phyloP scores from a whole-genome alignment of 2,113 vertebrate species.

The Sitta europaea region DNA sequence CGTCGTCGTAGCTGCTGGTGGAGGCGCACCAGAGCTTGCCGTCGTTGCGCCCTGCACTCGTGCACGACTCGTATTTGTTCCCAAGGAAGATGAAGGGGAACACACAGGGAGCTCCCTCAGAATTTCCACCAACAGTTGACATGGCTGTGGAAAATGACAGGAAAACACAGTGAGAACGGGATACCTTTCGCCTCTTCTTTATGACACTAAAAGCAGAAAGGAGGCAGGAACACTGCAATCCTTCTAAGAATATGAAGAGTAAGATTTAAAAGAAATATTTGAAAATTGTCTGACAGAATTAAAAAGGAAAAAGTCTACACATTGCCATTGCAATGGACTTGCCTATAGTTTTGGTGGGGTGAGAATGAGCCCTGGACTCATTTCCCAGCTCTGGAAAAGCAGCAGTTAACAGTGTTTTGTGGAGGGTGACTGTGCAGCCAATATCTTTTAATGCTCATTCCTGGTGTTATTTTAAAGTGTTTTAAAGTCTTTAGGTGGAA shows the following conservation, averaged over 20 bases:
- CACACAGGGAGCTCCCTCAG: slow-evolving; percentile 87
- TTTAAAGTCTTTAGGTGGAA: background rate
- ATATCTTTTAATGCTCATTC: background rate
- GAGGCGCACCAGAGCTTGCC: slow-evolving; percentile 90
- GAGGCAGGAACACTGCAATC: background rate
- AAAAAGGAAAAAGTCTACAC: background rate
- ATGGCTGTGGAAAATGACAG: slow-evolving; percentile 73
- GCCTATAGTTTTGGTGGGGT: background rate
- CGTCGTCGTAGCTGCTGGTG: slow-evolving; percentile 88
- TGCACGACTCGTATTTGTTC: slow-evolving; percentile 87
- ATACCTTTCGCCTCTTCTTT: background rate
- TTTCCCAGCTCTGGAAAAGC: background rate
- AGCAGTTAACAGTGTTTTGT: background rate
- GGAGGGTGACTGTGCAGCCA: background rate
- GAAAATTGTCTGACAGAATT: background rate
- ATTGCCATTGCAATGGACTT: background rate
- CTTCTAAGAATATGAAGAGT: background rate
- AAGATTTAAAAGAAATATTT: background rate
- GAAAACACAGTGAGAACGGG: background rate
- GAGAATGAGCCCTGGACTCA: background rate
- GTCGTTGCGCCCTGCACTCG: slow-evolving; percentile 85
- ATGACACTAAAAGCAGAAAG: background rate
- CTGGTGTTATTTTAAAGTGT: background rate
- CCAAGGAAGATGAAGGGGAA: slow-evolving; percentile 94
- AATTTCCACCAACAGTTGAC: slow-evolving; percentile 94